Conservation (phyloP, 2,797 vertebrate genomes). For the Chaunax sp. region DNA sequence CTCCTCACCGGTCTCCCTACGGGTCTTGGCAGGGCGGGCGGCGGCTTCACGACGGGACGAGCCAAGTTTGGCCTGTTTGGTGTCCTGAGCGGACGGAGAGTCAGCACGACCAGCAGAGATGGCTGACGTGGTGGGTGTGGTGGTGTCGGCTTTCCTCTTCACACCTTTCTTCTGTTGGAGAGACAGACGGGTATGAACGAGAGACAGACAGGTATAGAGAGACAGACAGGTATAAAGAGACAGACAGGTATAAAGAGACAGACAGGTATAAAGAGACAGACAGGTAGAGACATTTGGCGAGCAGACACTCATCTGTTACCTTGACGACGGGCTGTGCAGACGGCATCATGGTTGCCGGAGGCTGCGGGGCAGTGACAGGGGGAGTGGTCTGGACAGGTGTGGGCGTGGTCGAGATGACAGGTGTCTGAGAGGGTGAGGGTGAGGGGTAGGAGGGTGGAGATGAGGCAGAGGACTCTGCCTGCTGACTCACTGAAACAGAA, state of each 20-base stretch:
- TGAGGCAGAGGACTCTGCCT: slow-evolving; percentile 89
- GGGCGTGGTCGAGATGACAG: slow-evolving; percentile 91
- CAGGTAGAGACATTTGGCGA: too few relatives aligned
- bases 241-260: neutral
- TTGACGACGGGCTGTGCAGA: slow-evolving; percentile 94
- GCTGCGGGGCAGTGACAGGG: slow-evolving; percentile 79
- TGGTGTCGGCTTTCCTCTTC: slow-evolving; percentile 98
- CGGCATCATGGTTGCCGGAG: slow-evolving; percentile 88
- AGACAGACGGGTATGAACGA: neutral
- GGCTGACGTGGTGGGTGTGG: slow-evolving; percentile 94
- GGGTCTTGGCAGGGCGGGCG: slow-evolving; percentile 92
- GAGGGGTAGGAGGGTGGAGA: slow-evolving; percentile 88
- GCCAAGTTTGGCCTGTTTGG: slow-evolving; percentile 89
- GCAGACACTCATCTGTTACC: slow-evolving; percentile 62
- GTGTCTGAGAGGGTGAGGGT: slow-evolving; percentile 89
- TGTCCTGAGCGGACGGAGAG: slow-evolving; percentile 88
- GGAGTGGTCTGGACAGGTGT: slow-evolving; percentile 87
- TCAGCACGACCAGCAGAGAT: slow-evolving; percentile 93
- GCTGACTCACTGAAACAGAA: slow-evolving; percentile 85
- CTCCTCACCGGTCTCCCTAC: slow-evolving; percentile 90
- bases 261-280: neutral
- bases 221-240: neutral
- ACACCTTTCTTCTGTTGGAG: slow-evolving; percentile 94
- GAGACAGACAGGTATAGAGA: neutral
- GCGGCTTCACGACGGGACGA: slow-evolving; percentile 90